Evolutionary conservation across 2,797 vertebrate species (phyloP), one percentile per base, ranked within the genome.

Genomic region (Clarias laeviceps): DNA sequence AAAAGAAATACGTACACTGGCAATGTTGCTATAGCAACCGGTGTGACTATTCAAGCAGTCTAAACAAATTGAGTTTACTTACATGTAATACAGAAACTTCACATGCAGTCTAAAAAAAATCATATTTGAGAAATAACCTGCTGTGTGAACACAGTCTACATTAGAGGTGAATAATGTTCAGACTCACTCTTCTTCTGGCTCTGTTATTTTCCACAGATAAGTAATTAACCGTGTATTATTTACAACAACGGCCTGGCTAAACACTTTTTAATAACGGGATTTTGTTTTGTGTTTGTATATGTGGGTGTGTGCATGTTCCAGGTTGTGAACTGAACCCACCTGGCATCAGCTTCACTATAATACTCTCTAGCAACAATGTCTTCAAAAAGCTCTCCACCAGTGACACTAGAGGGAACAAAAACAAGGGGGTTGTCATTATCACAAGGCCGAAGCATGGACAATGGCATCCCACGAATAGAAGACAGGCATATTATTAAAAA

Each of bases 301-400:
- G 32, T 59, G 29, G 45, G 45, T 56, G 45, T 45, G 32, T 74
- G 37, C 22, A 8, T 83, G 27, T 50, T 34, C 1, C 17, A 59
- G 3, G 54, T 17, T 14, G 22, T 34, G n/a, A 78, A 34, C 34
- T 76, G 15, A 76, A 82, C 90, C 70, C 92, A 99, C 98, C 98
- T 99, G 93, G 98, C 98, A 91, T 99, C 98, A 50, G 98, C 96
- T 93, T 99, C 98, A 89, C 98, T 99, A 94, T 99, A 99, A 94
- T 99, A 99, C 92, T 99, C 98, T 94, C 98, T 95, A 84, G 98
- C 98, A 91, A 99, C 98, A 4, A 99, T 99, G 93, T 99, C 98
- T 93, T 99, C 98, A 93, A 99, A 99, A 88, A 99, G 95, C 91
- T 99, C 98, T 85, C 98, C 98, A 11, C 98, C 98, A 15, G 98